Conservation (phyloP, 1,140 invertebrate species). For the Amphibalanus amphitrite region DNA sequence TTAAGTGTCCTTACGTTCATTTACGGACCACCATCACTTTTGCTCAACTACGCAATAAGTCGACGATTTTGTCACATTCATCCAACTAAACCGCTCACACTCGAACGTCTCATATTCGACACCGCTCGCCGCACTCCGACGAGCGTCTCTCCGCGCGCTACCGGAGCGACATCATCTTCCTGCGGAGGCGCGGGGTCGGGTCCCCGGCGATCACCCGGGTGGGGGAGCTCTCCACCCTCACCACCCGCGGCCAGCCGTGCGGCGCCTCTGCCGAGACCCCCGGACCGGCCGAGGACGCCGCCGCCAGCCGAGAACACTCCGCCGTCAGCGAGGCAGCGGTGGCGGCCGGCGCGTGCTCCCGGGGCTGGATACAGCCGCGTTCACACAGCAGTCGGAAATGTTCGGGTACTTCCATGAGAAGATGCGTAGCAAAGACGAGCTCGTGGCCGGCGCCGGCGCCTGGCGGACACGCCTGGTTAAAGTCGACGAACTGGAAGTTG, state of each 20-base stretch:
- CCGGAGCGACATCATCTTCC: not conserved
- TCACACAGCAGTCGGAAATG: not conserved
- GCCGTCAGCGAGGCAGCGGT: not conserved
- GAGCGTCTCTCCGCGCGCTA: no score
- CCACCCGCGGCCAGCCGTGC: not conserved
- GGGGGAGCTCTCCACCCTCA: not conserved
- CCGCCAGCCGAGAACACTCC: not conserved
- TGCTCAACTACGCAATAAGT: no score
- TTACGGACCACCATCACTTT: no score
- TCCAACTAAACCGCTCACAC: no score
- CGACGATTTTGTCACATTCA: no score
- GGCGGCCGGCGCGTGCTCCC: no score
- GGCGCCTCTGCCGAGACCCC: not conserved
- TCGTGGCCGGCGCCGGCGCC: not conserved
- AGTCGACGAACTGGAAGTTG: slow-evolving; percentile 39
- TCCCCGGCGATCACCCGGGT: not conserved
- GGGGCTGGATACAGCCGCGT: not conserved
- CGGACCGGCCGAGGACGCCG: no score
- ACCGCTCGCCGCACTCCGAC: no score
- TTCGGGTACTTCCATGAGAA: not conserved
- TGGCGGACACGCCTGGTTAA: slow-evolving; percentile 22
- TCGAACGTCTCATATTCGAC: no score
- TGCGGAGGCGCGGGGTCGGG: not conserved
- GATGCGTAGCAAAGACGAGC: not conserved
- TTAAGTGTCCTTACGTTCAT: no score